Percentiles rank a stretch among this genome's conserved stretches.
phyloP scores from a whole-genome alignment of 2,113 vertebrate species.

The Gadus chalcogrammus region DNA sequence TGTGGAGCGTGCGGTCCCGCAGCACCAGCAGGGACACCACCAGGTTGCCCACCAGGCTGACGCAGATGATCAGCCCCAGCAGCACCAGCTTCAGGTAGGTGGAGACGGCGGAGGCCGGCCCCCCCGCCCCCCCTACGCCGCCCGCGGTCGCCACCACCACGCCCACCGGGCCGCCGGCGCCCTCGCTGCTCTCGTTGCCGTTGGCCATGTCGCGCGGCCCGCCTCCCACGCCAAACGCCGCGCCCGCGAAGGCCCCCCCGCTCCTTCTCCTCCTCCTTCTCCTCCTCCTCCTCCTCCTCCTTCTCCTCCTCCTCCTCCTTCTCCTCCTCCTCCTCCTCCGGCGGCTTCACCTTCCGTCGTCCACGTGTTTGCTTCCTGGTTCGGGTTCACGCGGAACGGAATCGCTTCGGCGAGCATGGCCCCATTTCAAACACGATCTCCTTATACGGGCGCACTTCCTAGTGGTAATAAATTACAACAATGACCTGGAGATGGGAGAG shows the following conservation, averaged over 20 bases:
- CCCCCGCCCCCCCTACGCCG: conserved; percentile 66
- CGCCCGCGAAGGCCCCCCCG: conserved; percentile 37
- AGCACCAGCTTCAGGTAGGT: conserved; percentile 84
- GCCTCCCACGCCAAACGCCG: conserved; percentile 37
- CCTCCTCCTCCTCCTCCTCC: conserved; percentile 38
- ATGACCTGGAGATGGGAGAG: conserved; percentile 34
- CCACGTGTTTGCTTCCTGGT: conserved; percentile 65
- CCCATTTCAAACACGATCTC: conserved; percentile 53
- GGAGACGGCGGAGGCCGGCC: conserved; percentile 69
- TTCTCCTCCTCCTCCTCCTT: no score
- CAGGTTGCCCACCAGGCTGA: conserved; percentile 83
- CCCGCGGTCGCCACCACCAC: conserved; percentile 70
- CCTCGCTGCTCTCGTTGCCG: conserved; percentile 75
- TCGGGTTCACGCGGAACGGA: conserved; percentile 56
- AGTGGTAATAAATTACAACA: conserved; percentile 12
- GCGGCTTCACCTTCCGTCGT: conserved; percentile 53
- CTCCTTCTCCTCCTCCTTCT: conserved; percentile 40
- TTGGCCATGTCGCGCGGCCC: conserved; percentile 69
- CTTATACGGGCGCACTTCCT: conserved; percentile 10
- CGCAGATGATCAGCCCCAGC: conserved; percentile 84
- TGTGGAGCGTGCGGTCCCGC: conserved; percentile 83
- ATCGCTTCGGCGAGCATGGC: conserved; percentile 60
- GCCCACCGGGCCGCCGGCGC: conserved; percentile 59
- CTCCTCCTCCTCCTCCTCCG: no score
- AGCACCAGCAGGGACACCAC: conserved; percentile 83